phyloP scores from a whole-genome alignment of 2,888 invertebrate genomes.

The Sepioteuthis lessoniana region DNA sequence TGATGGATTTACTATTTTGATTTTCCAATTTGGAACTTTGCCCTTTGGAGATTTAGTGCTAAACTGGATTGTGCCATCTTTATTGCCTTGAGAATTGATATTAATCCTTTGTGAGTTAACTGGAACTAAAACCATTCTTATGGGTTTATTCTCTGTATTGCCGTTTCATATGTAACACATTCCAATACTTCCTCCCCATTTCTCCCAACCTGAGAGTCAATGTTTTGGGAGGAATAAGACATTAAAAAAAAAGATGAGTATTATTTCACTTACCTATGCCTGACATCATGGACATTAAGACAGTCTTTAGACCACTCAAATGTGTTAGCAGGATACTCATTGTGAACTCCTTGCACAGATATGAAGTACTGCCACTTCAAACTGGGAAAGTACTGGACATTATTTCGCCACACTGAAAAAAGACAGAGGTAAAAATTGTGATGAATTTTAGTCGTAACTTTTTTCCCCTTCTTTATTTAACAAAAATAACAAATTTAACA shows the following conservation, averaged over 20 bases:
- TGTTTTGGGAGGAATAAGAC: neutral
- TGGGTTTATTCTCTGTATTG: too few species aligned
- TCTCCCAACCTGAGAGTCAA: neutral
- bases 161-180: too few species aligned
- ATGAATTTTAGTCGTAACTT: neutral
- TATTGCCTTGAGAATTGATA: too few species aligned
- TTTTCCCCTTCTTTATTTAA: neutral
- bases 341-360: conserved; percentile 76
- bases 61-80: too few species aligned
- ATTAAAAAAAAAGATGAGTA: neutral
- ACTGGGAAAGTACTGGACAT: conserved; percentile 74
- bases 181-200: too few species aligned
- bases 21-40: too few species aligned
- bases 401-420: conserved; percentile 76
- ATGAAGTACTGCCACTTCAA: conserved; percentile 78
- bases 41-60: too few species aligned
- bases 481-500: neutral
- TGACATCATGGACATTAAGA: conserved; percentile 68
- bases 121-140: too few species aligned
- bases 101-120: too few species aligned
- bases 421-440: conserved; percentile 39
- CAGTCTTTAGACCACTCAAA: conserved; percentile 67
- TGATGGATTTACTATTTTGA: too few species aligned
- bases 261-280: conserved; percentile 70
- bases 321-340: conserved; percentile 77